A percentile compares a stretch with the other conserved stretches of the same genome.
Evolutionary conservation across 1,140 invertebrate species (phyloP).

Genomic region (Battus philenor): DNA sequence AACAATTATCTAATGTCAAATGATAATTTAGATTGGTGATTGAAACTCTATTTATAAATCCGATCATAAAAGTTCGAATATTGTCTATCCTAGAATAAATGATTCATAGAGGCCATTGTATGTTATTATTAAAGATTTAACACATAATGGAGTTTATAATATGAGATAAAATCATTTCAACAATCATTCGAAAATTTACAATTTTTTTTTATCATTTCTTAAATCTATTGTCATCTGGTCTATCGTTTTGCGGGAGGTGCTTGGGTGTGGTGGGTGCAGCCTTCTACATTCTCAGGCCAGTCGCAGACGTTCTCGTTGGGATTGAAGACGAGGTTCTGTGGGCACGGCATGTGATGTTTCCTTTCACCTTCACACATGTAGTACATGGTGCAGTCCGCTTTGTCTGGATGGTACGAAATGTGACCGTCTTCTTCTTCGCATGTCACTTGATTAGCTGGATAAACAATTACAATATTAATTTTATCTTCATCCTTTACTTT

Average conservation of each 20-base stretch:
- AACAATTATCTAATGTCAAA: too few species aligned
- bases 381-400: conserved; percentile 93
- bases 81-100: too few species aligned
- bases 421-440: conserved; percentile 96
- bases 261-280: conserved; percentile 88
- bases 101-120: neutral
- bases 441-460: conserved; percentile 88
- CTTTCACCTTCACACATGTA: conserved; percentile 97
- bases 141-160: too few species aligned
- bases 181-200: conserved; percentile 5
- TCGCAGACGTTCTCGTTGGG: conserved; percentile 95
- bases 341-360: conserved; percentile 98
- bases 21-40: too few species aligned
- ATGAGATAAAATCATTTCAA: conserved; percentile 4
- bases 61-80: too few species aligned
- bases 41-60: too few species aligned
- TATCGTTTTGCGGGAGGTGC: conserved; percentile 80
- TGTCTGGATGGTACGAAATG: conserved; percentile 94
- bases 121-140: too few species aligned
- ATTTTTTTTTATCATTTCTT: neutral
- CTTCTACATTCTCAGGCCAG: conserved; percentile 96
- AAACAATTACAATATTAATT: conserved; percentile 8
- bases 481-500: too few species aligned
- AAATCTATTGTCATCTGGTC: neutral
- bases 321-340: conserved; percentile 95